Evolutionary conservation across 2,113 vertebrate species (phyloP).

Genomic region (Erythrocercus mccallii): DNA sequence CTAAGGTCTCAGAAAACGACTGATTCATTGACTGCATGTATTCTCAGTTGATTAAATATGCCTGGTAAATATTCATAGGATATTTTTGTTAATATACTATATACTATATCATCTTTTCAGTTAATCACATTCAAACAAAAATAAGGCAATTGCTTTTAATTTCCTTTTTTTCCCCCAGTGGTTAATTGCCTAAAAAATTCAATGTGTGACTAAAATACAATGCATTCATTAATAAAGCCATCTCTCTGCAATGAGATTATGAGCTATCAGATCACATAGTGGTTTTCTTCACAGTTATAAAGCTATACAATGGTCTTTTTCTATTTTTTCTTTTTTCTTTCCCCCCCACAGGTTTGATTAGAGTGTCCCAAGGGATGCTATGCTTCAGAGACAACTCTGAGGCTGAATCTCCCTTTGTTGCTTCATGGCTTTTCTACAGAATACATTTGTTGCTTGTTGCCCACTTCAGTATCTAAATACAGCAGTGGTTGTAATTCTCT

Average conservation of each 20-base stretch:
- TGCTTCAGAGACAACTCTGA: not conserved
- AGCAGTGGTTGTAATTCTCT: not conserved
- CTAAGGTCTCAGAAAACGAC: conserved; percentile 14
- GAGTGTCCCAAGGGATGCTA: not conserved
- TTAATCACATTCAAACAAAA: conserved; percentile 47
- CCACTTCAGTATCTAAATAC: not conserved
- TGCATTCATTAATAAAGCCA: conserved; percentile 2
- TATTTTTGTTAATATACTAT: conserved; percentile 25
- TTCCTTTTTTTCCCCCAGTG: not conserved
- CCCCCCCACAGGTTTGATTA: not conserved
- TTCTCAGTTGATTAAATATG: conserved; percentile 17
- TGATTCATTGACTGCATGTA: conserved; percentile 12
- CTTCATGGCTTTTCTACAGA: not conserved
- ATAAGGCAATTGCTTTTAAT: conserved; percentile 35
- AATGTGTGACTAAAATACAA: conserved; percentile 22
- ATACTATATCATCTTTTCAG: not conserved
- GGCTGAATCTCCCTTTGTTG: not conserved
- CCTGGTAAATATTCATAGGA: conserved; percentile 50
- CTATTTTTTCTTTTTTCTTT: not conserved
- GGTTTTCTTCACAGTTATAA: not conserved
- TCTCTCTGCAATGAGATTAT: not conserved
- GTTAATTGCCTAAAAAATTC: conserved; percentile 34
- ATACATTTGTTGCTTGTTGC: not conserved
- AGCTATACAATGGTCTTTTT: not conserved
- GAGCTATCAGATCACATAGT: not conserved